A percentile compares a stretch with the other conserved stretches of the same genome.
Evolutionary conservation across 1,140 invertebrate genomes (phyloP).

Genomic region (Drosophila willistoni): DNA sequence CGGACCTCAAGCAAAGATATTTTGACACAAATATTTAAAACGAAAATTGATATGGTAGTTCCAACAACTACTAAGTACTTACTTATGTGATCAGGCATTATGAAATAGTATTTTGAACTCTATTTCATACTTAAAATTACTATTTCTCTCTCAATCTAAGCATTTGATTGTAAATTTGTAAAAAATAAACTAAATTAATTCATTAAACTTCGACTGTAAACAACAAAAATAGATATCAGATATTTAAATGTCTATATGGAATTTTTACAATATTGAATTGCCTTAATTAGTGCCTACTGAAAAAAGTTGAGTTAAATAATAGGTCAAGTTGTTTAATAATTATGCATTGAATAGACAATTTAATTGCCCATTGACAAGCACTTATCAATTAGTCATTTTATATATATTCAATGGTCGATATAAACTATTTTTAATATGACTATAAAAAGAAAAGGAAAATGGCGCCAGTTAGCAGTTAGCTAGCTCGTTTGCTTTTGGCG

Average conservation of each 20-base stretch:
- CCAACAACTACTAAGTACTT: too few relatives aligned
- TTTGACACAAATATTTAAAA: too few relatives aligned
- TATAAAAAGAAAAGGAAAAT: constrained; percentile 34
- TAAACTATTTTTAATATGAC: constrained; percentile 45
- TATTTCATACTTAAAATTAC: too few relatives aligned
- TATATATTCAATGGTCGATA: constrained; percentile 34
- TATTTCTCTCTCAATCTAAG: too few relatives aligned
- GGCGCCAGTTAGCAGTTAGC: constrained; percentile 45
- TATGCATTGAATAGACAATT: constrained; percentile 9
- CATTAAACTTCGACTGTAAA: too few relatives aligned
- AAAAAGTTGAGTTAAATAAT: neutral
- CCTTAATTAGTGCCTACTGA: neutral
- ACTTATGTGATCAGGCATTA: too few relatives aligned
- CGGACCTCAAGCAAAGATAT: too few relatives aligned
- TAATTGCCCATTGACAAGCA: constrained; percentile 38
- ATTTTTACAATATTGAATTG: too few relatives aligned
- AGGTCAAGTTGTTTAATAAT: constrained; percentile 6
- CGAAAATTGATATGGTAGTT: too few relatives aligned
- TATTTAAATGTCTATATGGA: too few relatives aligned
- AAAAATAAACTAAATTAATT: too few relatives aligned
- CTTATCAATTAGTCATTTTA: constrained; percentile 18
- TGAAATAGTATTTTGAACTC: too few relatives aligned
- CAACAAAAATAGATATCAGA: neutral
- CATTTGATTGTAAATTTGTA: neutral
- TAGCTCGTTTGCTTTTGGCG: neutral